These are phyloP conservation scores for Copidosoma floridanum DNA, from an alignment of 1,140 invertebrate genomes.

Conservation along the genomic window DNA sequence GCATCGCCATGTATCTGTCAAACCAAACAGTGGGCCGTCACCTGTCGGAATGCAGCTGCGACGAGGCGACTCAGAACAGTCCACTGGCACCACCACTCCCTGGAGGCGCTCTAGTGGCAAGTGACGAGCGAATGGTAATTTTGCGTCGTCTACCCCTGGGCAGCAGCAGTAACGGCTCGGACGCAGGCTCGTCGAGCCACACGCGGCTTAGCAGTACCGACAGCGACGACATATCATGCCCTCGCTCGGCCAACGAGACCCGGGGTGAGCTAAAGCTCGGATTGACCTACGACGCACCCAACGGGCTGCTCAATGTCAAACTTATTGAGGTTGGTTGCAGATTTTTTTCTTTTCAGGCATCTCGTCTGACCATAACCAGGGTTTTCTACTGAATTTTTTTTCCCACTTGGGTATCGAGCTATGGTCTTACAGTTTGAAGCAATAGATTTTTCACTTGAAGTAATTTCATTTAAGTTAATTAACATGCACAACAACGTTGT, in stretches of 20 bases:
- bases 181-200: neutral
- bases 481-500: no score
- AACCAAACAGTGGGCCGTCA: constrained; percentile 38
- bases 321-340: constrained; percentile 58
- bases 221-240: constrained; percentile 32
- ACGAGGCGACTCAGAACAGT: constrained; percentile 38
- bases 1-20: no score
- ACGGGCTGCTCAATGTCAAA: constrained; percentile 56
- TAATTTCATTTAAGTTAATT: no score
- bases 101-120: constrained; percentile 39
- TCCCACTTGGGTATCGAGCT: no score
- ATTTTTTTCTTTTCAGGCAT: no score
- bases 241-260: constrained; percentile 44
- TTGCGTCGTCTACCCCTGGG: constrained; percentile 44
- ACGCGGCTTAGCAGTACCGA: constrained; percentile 16
- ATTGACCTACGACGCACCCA: constrained; percentile 54
- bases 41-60: constrained; percentile 40
- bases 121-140: constrained; percentile 59
- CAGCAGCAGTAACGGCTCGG: constrained; percentile 12
- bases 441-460: no score
- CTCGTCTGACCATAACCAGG: no score
- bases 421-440: no score
- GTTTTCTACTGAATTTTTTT: no score
- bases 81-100: constrained; percentile 42
- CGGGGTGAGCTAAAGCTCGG: constrained; percentile 56